Base-by-base conservation (phyloP, 2,888 invertebrate species). In the Drosophila lutescens region DNA sequence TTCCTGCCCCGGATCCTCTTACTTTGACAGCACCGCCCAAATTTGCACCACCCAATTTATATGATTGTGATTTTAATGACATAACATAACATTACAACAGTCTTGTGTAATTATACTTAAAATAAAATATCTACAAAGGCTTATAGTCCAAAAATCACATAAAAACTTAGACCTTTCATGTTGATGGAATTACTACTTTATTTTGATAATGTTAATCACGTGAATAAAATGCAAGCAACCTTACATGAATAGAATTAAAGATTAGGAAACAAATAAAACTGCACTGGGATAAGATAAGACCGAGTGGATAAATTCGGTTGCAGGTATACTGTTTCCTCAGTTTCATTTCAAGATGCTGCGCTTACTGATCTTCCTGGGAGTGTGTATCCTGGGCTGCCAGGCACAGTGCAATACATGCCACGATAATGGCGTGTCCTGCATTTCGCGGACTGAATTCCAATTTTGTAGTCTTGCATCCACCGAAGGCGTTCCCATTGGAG, bases 361-460 rank as follows among this genome's bases (percentile, higher is more conserved):
- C 2, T 40, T 58, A 40, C 20, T 84, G 51, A 34, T 82, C 41
- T 9, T 68, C 10, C 13, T 82, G 55, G 68, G 41, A 4, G 23
- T 65, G n/a, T 47, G 43, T 26, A 46, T 78, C 44, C 74, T 76
- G 10, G 66, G 60, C 8, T 60, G 68, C 38, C 68, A 13, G 53
- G 70, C 74, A 6, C 72, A 51, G 2, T 82, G 81, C 56, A 80
- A 83, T 61, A 41, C 50, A 7, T 82, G 81, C 32, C 12, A 43
- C 12, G 1, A 20, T 4, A 43, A 43, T 15, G 4, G n/a, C n/a
- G 15, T 47, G 5, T 47, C 46, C 30, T 47, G 46, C 10, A 15
- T 30, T 4, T 47, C 46, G 5, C 9, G 15, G 5, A 47, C n/a
- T 4, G 46, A 47, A 10, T 47, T 47, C 15, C 46, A 47, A 10